Conservation (phyloP, 2,113 vertebrate species). For the Charadrius vociferus region DNA sequence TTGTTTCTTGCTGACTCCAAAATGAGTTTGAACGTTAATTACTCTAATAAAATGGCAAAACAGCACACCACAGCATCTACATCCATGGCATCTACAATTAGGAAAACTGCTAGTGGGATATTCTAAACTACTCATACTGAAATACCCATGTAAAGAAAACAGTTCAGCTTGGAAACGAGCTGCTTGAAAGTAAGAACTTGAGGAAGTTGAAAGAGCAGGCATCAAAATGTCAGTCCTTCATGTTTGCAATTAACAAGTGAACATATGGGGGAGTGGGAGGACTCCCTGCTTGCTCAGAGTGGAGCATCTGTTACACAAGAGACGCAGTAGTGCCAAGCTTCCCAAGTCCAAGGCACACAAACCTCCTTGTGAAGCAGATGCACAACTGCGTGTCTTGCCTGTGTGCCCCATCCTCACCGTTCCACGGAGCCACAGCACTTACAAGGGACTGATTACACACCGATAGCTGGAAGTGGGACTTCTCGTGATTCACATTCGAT, state of each 20-base stretch:
- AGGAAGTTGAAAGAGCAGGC: neutral
- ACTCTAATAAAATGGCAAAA: neutral
- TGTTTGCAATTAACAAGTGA: neutral
- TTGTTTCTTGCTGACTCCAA: neutral
- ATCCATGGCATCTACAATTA: neutral
- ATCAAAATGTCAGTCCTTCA: neutral
- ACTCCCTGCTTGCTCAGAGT: neutral
- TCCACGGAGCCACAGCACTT: neutral
- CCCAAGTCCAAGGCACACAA: neutral
- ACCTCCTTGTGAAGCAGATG: neutral
- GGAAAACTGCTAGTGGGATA: neutral
- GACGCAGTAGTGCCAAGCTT: neutral
- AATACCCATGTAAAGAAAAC: neutral
- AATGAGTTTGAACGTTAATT: neutral
- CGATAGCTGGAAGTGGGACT: neutral
- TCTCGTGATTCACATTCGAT: neutral
- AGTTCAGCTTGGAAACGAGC: neutral
- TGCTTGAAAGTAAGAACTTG: neutral
- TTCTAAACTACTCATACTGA: neutral
- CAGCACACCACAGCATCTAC: neutral
- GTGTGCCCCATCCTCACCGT: rapidly evolving
- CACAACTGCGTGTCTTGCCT: neutral
- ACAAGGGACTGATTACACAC: neutral
- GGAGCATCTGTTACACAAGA: slow-evolving; percentile 11
- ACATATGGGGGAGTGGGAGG: neutral